Evolutionary conservation across 1,140 invertebrate species (phyloP).

Genomic region (Drosophila nigrodunni): DNA sequence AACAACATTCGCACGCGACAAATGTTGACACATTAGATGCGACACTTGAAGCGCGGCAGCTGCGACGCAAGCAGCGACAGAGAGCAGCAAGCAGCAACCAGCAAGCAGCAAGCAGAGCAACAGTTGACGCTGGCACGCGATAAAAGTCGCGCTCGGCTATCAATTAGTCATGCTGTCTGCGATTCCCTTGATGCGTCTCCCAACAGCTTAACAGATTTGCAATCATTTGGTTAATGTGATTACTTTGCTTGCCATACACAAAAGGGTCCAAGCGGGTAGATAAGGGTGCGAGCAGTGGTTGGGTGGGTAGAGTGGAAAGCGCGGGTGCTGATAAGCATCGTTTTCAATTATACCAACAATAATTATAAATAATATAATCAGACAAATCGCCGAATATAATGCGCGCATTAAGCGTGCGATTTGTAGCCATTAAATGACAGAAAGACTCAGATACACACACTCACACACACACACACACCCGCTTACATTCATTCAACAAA

Average conservation of each 20-base stretch:
- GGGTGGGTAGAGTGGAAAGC: not conserved
- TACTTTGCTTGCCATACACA: not conserved
- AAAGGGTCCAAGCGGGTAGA: not conserved
- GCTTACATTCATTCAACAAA: not conserved
- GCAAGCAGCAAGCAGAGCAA: constrained; percentile 20
- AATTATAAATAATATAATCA: constrained; percentile 45
- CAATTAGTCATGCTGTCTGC: constrained; percentile 39
- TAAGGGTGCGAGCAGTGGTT: not conserved
- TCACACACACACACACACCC: not conserved
- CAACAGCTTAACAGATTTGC: not conserved
- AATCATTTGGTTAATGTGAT: not conserved
- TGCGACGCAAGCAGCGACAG: constrained; percentile 1
- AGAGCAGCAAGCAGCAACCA: not conserved
- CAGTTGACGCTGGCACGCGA: constrained; percentile 60
- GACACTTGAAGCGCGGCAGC: constrained; percentile 4
- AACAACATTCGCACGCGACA: constrained; percentile 64
- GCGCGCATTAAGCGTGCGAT: constrained; percentile 51
- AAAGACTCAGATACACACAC: not conserved
- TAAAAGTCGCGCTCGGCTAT: constrained; percentile 48
- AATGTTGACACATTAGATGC: constrained; percentile 60
- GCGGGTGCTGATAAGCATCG: constrained; percentile 27
- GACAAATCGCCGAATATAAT: constrained; percentile 35
- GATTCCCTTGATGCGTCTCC: not conserved
- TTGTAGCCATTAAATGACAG: constrained; percentile 52
- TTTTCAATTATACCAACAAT: constrained; percentile 46